Base-by-base conservation (phyloP, 2,113 vertebrate species). In the Scomber colias region DNA sequence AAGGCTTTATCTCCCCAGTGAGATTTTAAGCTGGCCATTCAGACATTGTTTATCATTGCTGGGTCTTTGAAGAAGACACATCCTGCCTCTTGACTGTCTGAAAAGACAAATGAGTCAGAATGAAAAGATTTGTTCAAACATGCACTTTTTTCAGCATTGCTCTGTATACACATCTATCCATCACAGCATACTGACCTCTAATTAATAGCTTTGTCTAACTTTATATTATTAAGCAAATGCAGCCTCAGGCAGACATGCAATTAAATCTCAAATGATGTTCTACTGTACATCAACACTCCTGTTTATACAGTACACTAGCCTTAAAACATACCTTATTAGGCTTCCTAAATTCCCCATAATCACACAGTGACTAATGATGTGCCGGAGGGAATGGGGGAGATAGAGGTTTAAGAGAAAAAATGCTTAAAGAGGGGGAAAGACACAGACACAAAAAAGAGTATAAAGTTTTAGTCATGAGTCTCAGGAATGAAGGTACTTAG, bases 41-140 rank as follows among this genome's bases (percentile, higher is more conserved):
- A 77, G 78, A 65, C 80, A 46, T 31, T 87, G 92, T 92, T 93
- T 93, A 88, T 93, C 85, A 84, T 82, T 50, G 21, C 66, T 71
- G 54, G 67, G 46, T 27, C 72, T 92, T 92, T 93, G 86, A 92
- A 91, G 77, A 78, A 40, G 76, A 82, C 61, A 80, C 82, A 80
- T 92, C 82, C 89, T 88, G 86, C 69, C 77, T 81, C 16, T 70
- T 66, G 76, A 81, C 73, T 83, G 75, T 81, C 49, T 79, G 73
- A 75, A 71, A 80, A 83, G 73, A 67, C 71, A 44, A n/a, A 73
- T 74, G 40, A 75, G 12, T 13, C 44, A 76, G 40, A 64, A 40
- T 68, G 0, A 67, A 77, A 61, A 12, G 11, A 16, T 55, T 79
- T 54, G 7, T 44, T 55, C 30, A 74, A 13, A 53, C 1, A 51